Conservation (phyloP, 2,888 invertebrate species). For the Metallyticus violacea region DNA sequence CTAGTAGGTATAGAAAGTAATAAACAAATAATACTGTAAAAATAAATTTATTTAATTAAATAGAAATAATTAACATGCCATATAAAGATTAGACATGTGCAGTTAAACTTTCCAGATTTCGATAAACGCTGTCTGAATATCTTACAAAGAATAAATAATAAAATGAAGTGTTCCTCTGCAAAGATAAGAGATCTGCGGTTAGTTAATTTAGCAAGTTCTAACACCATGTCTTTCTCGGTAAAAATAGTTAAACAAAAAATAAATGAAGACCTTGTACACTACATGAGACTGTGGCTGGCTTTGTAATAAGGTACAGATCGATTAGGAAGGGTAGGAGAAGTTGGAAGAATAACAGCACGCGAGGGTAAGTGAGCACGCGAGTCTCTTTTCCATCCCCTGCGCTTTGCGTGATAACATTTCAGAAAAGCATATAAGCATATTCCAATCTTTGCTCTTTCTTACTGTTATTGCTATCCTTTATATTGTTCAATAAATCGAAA, state of each 20-base stretch:
- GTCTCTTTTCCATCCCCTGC: background rate
- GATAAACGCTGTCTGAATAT: too few relatives aligned
- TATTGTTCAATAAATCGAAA: background rate
- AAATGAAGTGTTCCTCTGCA: too few relatives aligned
- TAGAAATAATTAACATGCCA: too few relatives aligned
- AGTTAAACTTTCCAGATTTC: too few relatives aligned
- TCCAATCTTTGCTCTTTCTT: background rate
- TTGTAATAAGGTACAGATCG: background rate
- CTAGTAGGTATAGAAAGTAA: too few relatives aligned
- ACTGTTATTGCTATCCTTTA: background rate
- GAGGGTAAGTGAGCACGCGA: background rate
- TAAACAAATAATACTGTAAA: too few relatives aligned
- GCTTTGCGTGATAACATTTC: background rate
- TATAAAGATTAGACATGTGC: too few relatives aligned
- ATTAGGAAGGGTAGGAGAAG: background rate
- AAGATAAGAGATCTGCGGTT: too few relatives aligned
- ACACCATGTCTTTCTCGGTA: too few relatives aligned
- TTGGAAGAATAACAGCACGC: background rate
- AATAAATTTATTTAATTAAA: too few relatives aligned
- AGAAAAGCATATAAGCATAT: background rate
- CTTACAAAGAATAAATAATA: too few relatives aligned
- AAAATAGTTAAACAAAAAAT: background rate
- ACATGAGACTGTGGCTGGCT: background rate
- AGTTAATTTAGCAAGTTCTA: too few relatives aligned
- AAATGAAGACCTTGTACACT: background rate